Base-by-base conservation (phyloP, 2,888 invertebrate genomes). In the Diaprepes abbreviatus region DNA sequence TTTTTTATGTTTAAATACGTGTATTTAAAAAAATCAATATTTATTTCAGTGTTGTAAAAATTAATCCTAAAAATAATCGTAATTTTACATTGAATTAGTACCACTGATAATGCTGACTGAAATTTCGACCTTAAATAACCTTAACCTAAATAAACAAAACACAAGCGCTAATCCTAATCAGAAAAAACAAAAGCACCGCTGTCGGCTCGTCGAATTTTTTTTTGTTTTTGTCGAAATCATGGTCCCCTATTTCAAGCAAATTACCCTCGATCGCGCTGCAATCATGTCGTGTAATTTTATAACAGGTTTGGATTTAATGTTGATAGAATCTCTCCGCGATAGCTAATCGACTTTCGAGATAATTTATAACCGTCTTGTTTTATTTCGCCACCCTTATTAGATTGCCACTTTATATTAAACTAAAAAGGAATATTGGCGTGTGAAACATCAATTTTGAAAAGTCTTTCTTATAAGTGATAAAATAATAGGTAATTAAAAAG, bases 291-390 rank as follows among this genome's bases (percentile, higher is more conserved):
- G 80, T 82, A 83, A 83, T 83, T 83, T 83, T 81, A 81, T 83
- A 83, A 83, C 83, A 82, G 83, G 83, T 83, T 83, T 82, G 79
- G 81, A 82, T 83, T 83, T 82, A 81, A 82, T 81, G 80, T 81
- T 82, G 83, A 83, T 83, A 82, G 82, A 82, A 81, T 83, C 78
- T 67, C 67, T 54, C 38, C 62, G 63, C 63, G 67, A 58, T 79
- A 79, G 78, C 82, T 83, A 83, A 83, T 83, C 83, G 83, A 83
- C 80, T 82, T 71, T 71, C 74, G 76, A 81, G 81, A 81, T 83
- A 82, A 83, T 83, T 83, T 83, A 82, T 82, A 81, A 81, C 78
- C 76, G 79, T 82, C 79, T 83, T 82, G 82, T 81, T 83, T 82
- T 82, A 81, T 83, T 83, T 66, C 82, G 80, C 82, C 81, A 83